These are phyloP conservation scores for Eremophila alpestris DNA, from an alignment of 2,797 vertebrate species.

Conservation along the genomic window DNA sequence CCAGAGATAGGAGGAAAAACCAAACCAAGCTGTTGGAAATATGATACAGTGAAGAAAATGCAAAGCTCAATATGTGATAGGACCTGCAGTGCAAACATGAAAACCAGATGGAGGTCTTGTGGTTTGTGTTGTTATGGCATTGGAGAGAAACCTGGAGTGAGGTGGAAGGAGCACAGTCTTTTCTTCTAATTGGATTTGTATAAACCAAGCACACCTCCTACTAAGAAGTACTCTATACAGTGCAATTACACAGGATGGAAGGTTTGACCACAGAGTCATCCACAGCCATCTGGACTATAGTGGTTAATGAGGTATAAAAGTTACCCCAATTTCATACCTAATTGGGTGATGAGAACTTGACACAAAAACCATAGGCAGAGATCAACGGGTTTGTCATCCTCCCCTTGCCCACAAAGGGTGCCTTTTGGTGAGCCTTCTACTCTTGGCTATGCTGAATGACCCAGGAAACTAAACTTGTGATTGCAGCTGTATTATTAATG, in stretches of 20 bases:
- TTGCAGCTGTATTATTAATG: not conserved
- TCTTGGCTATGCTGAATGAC: not conserved
- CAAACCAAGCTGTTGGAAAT: not conserved
- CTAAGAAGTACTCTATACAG: not conserved
- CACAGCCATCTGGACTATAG: not conserved
- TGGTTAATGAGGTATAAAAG: not conserved
- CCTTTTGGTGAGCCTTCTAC: not conserved
- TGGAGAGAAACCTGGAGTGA: fast-evolving
- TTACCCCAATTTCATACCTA: not conserved
- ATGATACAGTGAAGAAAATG: not conserved
- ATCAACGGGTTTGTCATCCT: not conserved
- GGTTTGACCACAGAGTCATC: not conserved
- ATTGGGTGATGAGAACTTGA: not conserved
- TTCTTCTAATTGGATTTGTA: not conserved
- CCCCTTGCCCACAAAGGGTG: fast-evolving
- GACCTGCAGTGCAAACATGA: not conserved
- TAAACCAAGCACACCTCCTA: not conserved
- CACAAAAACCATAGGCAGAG: not conserved
- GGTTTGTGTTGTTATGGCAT: not conserved
- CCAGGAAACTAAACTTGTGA: not conserved
- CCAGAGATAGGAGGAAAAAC: not conserved
- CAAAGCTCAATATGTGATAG: not conserved
- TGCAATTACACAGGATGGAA: not conserved
- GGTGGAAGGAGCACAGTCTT: too few relatives aligned
- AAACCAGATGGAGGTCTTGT: not conserved